Base-by-base conservation (phyloP, 2,888 invertebrate species). In the Agrotis exclamationis region DNA sequence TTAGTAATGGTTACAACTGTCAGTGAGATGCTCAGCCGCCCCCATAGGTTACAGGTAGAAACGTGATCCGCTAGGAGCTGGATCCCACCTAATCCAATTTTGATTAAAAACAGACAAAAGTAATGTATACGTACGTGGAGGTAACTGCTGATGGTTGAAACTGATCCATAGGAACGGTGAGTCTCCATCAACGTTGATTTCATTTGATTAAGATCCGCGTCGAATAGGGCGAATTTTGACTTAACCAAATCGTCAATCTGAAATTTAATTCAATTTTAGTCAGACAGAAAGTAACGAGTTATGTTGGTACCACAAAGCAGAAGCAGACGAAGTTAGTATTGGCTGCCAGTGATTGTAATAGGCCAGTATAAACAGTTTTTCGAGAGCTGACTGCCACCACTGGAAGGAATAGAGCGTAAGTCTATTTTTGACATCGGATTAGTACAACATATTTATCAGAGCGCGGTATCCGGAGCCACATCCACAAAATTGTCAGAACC, bases 181-280 rank as follows among this genome's bases (percentile, higher is more conserved):
- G 13, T 3, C 0, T 62, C 45, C 9, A 74, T 0, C 44, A 63
- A 22, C 5, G 60, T 18, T 20, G 66, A 57, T 18, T 48, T 69
- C 62, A 60, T n/a, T 20, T 28, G 1, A 57, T 47, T 11, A 22
- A 53, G 0, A 1, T 54, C 57, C 3, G 63, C 60, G 7, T 83
- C 81, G 39, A 66, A 73, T 5, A 85, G 13, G 7, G 81, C 64
- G 63, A 85, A 92, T 67, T 85, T 92, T 1, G 91, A 88, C 76
- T 88, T 90, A 7, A 91, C 72, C 16, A 93, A 79, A 45, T 93
- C 90, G 33, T 87, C 87, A 0, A 92, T 83, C 93, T 93, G 67
- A 39, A 79, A 81, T 75, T 11, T 11, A 48, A 50, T 53, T 13
- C 53, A 20, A 14, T 16, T 0, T 44, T 44, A 54, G 11, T 28